Evolutionary conservation across 2,113 vertebrate species (phyloP).

Genomic region (Seriola quinqueradiata): DNA sequence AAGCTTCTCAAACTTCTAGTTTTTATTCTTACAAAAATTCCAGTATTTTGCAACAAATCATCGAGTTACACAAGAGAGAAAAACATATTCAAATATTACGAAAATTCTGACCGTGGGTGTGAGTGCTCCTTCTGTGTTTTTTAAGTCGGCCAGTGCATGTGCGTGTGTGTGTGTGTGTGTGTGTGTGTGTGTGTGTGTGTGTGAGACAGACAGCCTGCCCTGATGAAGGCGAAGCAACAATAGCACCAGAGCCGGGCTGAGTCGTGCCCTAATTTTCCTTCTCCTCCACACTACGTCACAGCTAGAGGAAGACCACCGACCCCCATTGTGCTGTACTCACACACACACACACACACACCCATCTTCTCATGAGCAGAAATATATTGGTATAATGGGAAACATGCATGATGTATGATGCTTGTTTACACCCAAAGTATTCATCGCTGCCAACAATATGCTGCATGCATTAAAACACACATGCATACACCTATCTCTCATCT

Average conservation of each 20-base stretch:
- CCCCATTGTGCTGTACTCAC: constrained; percentile 55
- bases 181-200: constrained; percentile 17
- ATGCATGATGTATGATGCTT: neutral
- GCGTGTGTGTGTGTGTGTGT: constrained; percentile 20
- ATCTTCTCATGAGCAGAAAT: neutral
- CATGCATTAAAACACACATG: neutral
- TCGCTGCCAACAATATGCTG: constrained; percentile 4
- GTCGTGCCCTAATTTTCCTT: constrained; percentile 75
- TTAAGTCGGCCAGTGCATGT: neutral
- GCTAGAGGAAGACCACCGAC: constrained; percentile 69
- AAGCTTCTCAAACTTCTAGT: too few relatives aligned
- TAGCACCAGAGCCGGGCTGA: constrained; percentile 49
- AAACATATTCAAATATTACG: too few relatives aligned
- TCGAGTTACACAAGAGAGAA: too few relatives aligned
- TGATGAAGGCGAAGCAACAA: constrained; percentile 63
- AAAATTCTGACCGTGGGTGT: too few relatives aligned
- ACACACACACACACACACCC: neutral
- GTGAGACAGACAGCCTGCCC: constrained; percentile 22
- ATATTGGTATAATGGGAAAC: constrained; percentile 3
- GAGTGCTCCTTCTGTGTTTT: too few relatives aligned
- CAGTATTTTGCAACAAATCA: too few relatives aligned
- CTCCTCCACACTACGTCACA: constrained; percentile 61
- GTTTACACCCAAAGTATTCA: constrained; percentile 7
- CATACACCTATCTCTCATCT: constrained; percentile 24
- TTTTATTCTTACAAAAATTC: too few relatives aligned